A percentile compares a stretch with the other conserved stretches of the same genome.
These are phyloP conservation scores for Tenodera sinensis DNA, from an alignment of 2,888 invertebrate genomes.

Conservation along the genomic window DNA sequence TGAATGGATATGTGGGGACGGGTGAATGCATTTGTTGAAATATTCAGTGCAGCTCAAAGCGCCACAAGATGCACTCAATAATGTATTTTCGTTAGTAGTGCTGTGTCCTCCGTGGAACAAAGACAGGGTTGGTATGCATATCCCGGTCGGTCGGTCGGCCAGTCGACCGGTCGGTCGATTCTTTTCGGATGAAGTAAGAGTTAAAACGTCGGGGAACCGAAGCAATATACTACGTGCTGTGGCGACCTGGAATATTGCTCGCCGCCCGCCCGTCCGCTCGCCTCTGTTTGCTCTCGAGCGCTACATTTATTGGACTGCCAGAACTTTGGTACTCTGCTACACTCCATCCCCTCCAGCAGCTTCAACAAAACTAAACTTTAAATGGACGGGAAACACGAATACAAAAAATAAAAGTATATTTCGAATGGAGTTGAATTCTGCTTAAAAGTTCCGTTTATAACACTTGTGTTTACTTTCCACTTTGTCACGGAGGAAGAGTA, in stretches of 20 bases:
- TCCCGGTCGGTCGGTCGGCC: no score
- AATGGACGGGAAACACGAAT: not conserved
- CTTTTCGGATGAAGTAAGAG: not conserved
- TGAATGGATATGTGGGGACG: no score
- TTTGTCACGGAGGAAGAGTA: not conserved
- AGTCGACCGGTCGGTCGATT: no score
- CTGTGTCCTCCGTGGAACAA: not conserved
- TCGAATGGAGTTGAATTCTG: not conserved
- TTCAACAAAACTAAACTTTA: not conserved
- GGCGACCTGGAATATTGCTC: not conserved
- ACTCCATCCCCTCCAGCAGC: not conserved
- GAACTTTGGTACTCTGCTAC: not conserved
- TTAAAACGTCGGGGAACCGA: not conserved
- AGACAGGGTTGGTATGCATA: not conserved
- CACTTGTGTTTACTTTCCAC: not conserved
- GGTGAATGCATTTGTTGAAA: no score
- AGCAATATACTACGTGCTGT: not conserved
- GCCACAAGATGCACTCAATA: no score
- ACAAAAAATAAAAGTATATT: not conserved
- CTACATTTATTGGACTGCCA: not conserved
- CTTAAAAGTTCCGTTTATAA: not conserved
- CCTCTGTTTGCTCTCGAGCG: not conserved
- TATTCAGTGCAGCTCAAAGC: no score
- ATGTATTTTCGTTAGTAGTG: no score
- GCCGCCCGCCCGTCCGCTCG: no score